Conservation (phyloP, 1,140 invertebrate genomes). For the Zaprionus ornatus region DNA sequence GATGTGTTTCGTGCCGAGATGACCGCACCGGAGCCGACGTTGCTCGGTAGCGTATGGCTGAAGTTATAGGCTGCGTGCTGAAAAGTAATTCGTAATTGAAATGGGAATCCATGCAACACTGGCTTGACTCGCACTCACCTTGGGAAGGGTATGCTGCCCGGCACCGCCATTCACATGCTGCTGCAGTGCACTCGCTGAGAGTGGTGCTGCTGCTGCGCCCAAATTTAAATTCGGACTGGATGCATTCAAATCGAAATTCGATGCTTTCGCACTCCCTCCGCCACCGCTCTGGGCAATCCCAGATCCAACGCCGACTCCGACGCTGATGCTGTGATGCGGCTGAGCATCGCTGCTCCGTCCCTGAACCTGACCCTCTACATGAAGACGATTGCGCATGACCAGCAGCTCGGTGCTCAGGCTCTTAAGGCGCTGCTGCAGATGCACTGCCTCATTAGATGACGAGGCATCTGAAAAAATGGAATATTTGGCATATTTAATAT, state of each 20-base stretch:
- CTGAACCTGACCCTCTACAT: constrained; percentile 86
- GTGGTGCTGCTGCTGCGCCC: constrained; percentile 24
- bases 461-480: constrained; percentile 90
- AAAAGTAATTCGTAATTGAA: not conserved
- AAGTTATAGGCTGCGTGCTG: constrained; percentile 54
- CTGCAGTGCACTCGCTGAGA: constrained; percentile 64
- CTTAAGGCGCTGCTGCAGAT: constrained; percentile 93
- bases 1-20: constrained; percentile 81
- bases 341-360: constrained; percentile 55
- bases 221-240: constrained; percentile 75
- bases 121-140: constrained; percentile 41
- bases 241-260: constrained; percentile 70
- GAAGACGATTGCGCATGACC: constrained; percentile 93
- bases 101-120: not conserved
- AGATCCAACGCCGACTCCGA: constrained; percentile 14
- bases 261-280: constrained; percentile 38
- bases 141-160: constrained; percentile 52
- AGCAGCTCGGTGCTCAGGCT: constrained; percentile 95
- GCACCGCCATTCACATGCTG: constrained; percentile 56
- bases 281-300: not conserved
- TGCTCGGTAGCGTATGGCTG: constrained; percentile 62
- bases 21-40: constrained; percentile 44
- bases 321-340: constrained; percentile 36
- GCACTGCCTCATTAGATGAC: constrained; percentile 95
- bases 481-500: not conserved